A percentile compares a stretch with the other conserved stretches of the same genome.
Evolutionary conservation across 1,140 invertebrate genomes (phyloP).

Genomic region (Dryas iulia): DNA sequence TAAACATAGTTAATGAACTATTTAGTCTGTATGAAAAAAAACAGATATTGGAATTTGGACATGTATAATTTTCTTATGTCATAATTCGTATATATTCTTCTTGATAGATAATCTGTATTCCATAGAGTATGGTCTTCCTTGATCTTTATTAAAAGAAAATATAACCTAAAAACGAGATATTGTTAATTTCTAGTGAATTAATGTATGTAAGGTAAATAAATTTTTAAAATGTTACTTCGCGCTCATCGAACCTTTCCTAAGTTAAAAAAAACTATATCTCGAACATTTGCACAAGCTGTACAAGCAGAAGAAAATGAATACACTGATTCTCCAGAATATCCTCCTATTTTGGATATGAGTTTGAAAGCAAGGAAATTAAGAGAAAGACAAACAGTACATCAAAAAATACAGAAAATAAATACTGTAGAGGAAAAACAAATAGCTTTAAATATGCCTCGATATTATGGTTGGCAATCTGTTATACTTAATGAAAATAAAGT

Average conservation of each 20-base stretch:
- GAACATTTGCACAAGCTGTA: constrained; percentile 47
- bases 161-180: not conserved
- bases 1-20: too few relatives aligned
- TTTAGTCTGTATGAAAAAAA: constrained; percentile 1
- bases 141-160: too few relatives aligned
- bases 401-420: constrained; percentile 83
- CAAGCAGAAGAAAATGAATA: constrained; percentile 61
- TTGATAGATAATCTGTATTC: not conserved
- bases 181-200: not conserved
- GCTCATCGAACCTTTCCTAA: constrained; percentile 51
- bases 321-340: constrained; percentile 81
- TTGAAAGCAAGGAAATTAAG: constrained; percentile 62
- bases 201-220: not conserved
- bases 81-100: too few relatives aligned
- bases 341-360: constrained; percentile 82
- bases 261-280: constrained; percentile 42
- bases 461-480: constrained; percentile 87
- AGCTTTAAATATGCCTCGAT: constrained; percentile 88
- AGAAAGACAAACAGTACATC: constrained; percentile 71
- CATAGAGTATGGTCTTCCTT: too few relatives aligned
- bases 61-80: too few relatives aligned
- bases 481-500: constrained; percentile 82
- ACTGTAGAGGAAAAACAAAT: constrained; percentile 92
- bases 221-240: constrained; percentile 45
- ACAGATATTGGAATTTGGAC: too few relatives aligned